These are phyloP conservation scores for Channa striata DNA, from an alignment of 2,797 vertebrate species.

Conservation along the genomic window DNA sequence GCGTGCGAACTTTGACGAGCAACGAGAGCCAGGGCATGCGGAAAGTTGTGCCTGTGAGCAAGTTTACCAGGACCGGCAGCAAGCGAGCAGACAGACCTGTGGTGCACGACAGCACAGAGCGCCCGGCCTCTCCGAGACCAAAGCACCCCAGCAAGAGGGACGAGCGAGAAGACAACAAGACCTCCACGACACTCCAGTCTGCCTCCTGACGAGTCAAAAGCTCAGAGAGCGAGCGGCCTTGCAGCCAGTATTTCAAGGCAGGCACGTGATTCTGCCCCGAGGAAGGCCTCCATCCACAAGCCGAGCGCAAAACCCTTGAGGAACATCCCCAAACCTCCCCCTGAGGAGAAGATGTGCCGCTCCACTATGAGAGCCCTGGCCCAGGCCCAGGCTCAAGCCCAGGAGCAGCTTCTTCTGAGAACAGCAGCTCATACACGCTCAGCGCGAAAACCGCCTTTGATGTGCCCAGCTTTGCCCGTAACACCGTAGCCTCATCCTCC, in stretches of 20 bases:
- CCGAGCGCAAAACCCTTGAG: conserved; percentile 91
- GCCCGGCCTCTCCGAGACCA: conserved; percentile 83
- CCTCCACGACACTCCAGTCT: conserved; percentile 85
- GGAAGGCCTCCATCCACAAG: conserved; percentile 85
- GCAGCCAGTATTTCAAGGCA: conserved; percentile 73
- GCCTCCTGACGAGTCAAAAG: conserved; percentile 87
- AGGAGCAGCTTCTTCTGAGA: conserved; percentile 68
- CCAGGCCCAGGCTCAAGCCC: conserved; percentile 62
- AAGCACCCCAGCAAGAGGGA: conserved; percentile 85
- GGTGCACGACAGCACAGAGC: conserved; percentile 75
- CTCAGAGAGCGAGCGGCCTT: conserved; percentile 77
- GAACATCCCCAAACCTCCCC: conserved; percentile 85
- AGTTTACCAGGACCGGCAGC: conserved; percentile 77
- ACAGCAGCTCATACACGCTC: conserved; percentile 67
- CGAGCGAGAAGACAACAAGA: conserved; percentile 81
- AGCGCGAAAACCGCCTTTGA: conserved; percentile 69
- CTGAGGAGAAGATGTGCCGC: conserved; percentile 92
- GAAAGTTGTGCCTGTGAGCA: conserved; percentile 93
- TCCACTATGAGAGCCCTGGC: conserved; percentile 86
- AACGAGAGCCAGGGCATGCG: conserved; percentile 91
- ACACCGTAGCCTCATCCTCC: conserved; percentile 92
- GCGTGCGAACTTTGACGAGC: conserved; percentile 85
- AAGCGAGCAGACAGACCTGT: conserved; percentile 81
- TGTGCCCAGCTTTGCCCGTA: conserved; percentile 92
- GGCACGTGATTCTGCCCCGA: conserved; percentile 80